Evolutionary conservation across 2,888 invertebrate species (phyloP).

Genomic region (Stictocephala bisonia): DNA sequence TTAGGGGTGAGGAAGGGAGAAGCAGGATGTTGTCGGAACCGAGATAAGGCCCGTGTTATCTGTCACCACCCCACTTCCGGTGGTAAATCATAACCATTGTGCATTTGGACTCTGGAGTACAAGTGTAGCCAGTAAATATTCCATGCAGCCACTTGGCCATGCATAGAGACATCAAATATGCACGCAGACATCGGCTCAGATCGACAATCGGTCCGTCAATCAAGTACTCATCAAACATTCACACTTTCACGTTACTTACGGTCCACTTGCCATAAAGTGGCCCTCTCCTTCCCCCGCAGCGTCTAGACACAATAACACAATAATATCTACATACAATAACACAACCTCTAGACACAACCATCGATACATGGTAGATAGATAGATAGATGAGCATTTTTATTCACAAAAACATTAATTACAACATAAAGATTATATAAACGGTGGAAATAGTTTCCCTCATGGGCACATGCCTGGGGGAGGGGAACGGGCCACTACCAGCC

Average conservation of each 20-base stretch:
- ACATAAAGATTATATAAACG: too few relatives aligned
- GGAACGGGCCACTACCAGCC: too few relatives aligned
- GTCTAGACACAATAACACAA: too few relatives aligned
- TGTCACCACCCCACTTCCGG: slow-evolving; percentile 25
- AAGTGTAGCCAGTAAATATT: slow-evolving; percentile 29
- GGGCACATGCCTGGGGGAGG: too few relatives aligned
- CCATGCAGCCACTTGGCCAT: slow-evolving; percentile 44
- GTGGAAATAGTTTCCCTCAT: too few relatives aligned
- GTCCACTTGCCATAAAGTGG: slow-evolving; percentile 37
- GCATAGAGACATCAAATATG: slow-evolving; percentile 48
- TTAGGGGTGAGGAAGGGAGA: background rate
- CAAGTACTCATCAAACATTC: slow-evolving; percentile 37
- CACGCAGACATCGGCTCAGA: slow-evolving; percentile 40
- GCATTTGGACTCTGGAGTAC: background rate
- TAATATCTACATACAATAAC: too few relatives aligned
- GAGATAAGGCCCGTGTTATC: slow-evolving; percentile 37
- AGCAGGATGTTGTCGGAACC: background rate
- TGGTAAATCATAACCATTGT: slow-evolving; percentile 18
- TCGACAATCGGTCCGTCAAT: slow-evolving; percentile 37
- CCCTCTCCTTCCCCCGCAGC: background rate
- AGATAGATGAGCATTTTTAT: too few relatives aligned
- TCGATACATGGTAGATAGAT: too few relatives aligned
- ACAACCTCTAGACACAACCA: too few relatives aligned
- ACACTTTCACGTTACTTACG: slow-evolving; percentile 39
- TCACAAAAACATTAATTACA: too few relatives aligned